phyloP scores from a whole-genome alignment of 2,888 invertebrate genomes.

The Hartigia nigra region DNA sequence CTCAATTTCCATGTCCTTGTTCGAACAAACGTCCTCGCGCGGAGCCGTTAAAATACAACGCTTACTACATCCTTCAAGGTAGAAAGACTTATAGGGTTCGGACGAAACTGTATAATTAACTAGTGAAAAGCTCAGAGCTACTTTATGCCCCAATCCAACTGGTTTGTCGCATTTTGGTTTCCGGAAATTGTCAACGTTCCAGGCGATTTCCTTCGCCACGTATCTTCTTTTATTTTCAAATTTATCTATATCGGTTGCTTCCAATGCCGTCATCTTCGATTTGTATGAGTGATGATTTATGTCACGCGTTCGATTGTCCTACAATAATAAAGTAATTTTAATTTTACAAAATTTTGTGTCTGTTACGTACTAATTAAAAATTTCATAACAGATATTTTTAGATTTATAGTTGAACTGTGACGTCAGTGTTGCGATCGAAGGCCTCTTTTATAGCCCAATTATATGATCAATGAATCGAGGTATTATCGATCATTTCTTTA shows the following conservation, averaged over 20 bases:
- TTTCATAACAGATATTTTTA: constrained; percentile 8
- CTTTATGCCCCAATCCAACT: constrained; percentile 62
- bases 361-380: background rate
- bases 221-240: constrained; percentile 32
- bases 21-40: constrained; percentile 72
- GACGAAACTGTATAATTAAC: constrained; percentile 60
- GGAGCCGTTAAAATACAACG: constrained; percentile 73
- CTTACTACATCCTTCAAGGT: constrained; percentile 69
- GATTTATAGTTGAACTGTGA: no score
- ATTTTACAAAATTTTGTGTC: background rate
- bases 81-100: constrained; percentile 58
- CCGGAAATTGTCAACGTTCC: constrained; percentile 32
- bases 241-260: constrained; percentile 39
- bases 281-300: constrained; percentile 33
- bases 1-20: constrained; percentile 71
- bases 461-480: no score
- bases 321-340: constrained; percentile 2
- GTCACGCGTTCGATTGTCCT: constrained; percentile 18
- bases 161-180: constrained; percentile 50
- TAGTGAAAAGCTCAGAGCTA: constrained; percentile 64
- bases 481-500: background rate
- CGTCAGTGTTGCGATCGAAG: no score
- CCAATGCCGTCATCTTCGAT: constrained; percentile 37
- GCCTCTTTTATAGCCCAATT: no score
- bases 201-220: constrained; percentile 22